A percentile compares a stretch with the other conserved stretches of the same genome.
Conservation (phyloP, 1,140 invertebrate species). For the Formica exsecta region DNA sequence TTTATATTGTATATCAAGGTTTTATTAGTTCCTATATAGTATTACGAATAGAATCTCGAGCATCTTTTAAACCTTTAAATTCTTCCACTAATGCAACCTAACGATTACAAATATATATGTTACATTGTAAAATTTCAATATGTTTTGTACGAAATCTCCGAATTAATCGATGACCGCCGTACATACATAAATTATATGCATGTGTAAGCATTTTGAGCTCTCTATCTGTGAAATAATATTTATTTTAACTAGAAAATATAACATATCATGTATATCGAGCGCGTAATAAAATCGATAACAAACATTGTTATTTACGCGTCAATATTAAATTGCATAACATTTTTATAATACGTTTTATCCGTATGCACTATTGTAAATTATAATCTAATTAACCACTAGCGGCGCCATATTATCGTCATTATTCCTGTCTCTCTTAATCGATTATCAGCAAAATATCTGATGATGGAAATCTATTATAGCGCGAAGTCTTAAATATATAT, state of each 20-base stretch:
- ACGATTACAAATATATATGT: not conserved
- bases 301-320: not conserved
- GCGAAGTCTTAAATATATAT: conserved; percentile 58
- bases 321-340: conserved; percentile 26
- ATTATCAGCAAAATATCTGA: conserved; percentile 41
- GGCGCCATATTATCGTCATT: conserved; percentile 20
- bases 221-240: conserved; percentile 20
- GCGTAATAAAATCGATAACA: not conserved
- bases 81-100: not conserved
- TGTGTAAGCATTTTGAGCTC: conserved; percentile 15
- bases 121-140: conserved; percentile 9
- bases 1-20: conserved; percentile 57
- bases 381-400: conserved; percentile 24
- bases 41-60: conserved; percentile 53
- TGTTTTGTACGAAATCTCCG: conserved; percentile 7
- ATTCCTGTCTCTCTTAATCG: conserved; percentile 38
- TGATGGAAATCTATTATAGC: conserved; percentile 37
- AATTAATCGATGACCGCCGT: conserved; percentile 23
- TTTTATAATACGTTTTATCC: not conserved
- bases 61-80: conserved; percentile 3
- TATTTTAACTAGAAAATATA: not conserved
- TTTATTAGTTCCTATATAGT: conserved; percentile 69
- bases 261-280: not conserved
- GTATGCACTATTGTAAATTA: conserved; percentile 41
- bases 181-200: not conserved